phyloP scores from a whole-genome alignment of 2,888 invertebrate species.

The Drosophila incognita region DNA sequence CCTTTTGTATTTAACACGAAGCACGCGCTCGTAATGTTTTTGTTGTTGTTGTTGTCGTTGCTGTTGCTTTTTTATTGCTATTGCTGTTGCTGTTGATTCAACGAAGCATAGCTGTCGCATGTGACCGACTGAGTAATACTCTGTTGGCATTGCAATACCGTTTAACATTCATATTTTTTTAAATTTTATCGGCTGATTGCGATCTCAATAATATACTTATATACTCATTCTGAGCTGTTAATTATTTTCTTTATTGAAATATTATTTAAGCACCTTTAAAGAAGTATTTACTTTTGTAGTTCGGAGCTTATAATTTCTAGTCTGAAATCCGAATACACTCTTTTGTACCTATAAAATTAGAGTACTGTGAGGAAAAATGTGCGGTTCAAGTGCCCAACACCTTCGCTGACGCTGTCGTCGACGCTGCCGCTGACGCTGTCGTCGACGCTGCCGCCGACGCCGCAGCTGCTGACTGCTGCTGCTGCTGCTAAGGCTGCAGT shows the following conservation, averaged over 20 bases:
- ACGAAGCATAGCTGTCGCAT: not conserved
- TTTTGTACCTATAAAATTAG: not conserved
- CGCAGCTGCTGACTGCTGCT: slow-evolving; percentile 38
- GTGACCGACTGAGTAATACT: not conserved
- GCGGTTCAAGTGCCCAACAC: slow-evolving; percentile 79
- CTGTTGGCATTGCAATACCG: not conserved
- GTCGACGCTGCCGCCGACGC: slow-evolving; percentile 34
- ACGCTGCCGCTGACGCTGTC: slow-evolving; percentile 34
- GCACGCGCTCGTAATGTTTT: slow-evolving; percentile 45
- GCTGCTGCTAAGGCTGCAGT: slow-evolving; percentile 42
- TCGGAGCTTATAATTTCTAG: not conserved
- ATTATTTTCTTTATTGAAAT: not conserved
- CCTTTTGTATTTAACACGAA: slow-evolving; percentile 66
- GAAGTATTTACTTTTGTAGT: not conserved
- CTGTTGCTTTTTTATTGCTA: not conserved
- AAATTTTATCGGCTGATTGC: not conserved
- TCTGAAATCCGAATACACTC: not conserved
- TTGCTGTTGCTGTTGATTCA: slow-evolving; percentile 24
- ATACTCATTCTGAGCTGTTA: not conserved
- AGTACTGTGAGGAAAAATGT: slow-evolving; percentile 76
- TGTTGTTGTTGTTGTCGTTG: slow-evolving; percentile 13
- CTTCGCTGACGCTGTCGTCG: slow-evolving; percentile 46
- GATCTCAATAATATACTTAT: not conserved
- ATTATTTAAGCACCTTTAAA: not conserved
- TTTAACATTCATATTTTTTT: not conserved